These are phyloP conservation scores for Pseudoips prasinana DNA, from an alignment of 2,888 invertebrate species.

Conservation along the genomic window DNA sequence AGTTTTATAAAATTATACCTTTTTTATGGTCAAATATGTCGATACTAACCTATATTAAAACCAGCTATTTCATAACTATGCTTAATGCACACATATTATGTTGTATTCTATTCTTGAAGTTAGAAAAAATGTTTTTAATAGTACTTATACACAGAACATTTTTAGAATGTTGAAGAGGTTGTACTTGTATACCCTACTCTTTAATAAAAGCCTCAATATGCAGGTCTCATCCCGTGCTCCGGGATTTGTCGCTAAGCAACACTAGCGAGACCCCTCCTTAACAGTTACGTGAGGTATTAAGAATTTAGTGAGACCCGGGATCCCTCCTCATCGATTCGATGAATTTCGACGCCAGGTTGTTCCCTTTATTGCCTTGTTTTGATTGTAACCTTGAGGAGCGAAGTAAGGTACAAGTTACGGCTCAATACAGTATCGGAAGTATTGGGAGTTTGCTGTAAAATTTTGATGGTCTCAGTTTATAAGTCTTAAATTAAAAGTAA, in stretches of 20 bases:
- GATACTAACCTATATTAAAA: no score
- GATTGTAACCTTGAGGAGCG: slow-evolving; percentile 32
- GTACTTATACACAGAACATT: no score
- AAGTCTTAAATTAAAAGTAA: slow-evolving; percentile 25
- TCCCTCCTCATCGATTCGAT: slow-evolving; percentile 42
- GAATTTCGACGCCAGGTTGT: slow-evolving; percentile 21
- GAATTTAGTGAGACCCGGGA: slow-evolving; percentile 69
- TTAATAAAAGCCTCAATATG: no score
- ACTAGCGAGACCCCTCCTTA: slow-evolving; percentile 61
- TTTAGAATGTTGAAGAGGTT: no score
- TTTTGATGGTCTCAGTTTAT: slow-evolving; percentile 18
- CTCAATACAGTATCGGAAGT: slow-evolving; percentile 20
- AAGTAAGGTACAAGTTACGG: slow-evolving; percentile 21
- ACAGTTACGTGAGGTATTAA: slow-evolving; percentile 81
- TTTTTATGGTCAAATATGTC: no score
- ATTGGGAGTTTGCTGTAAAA: slow-evolving; percentile 25
- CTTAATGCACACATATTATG: no score
- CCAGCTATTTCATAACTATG: no score
- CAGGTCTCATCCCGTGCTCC: slow-evolving; percentile 16
- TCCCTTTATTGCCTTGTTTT: slow-evolving; percentile 42
- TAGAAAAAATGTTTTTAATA: no score
- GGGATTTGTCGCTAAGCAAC: slow-evolving; percentile 29
- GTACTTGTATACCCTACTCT: no score
- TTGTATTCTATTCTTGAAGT: no score
- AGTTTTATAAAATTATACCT: no score